Evolutionary conservation across 2,797 vertebrate genomes (phyloP).

Genomic region (Sciurus carolinensis): DNA sequence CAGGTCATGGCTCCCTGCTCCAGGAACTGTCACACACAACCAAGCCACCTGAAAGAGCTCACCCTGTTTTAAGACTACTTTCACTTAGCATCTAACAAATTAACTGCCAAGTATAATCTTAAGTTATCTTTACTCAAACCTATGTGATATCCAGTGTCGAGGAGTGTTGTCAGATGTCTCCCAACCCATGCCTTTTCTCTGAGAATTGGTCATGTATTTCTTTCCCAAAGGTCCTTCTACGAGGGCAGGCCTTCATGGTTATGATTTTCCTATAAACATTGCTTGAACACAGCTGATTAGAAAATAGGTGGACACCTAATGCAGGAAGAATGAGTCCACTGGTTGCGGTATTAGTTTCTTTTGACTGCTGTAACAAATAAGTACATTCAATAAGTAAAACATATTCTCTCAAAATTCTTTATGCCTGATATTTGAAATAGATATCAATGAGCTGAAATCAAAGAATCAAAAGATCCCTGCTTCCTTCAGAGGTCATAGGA

Average conservation of each 20-base stretch:
- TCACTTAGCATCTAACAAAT: neutral
- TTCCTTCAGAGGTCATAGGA: neutral
- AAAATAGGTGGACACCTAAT: neutral
- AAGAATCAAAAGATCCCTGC: neutral
- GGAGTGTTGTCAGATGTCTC: neutral
- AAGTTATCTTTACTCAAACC: neutral
- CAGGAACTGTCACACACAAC: neutral
- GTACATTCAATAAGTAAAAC: neutral
- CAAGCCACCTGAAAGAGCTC: neutral
- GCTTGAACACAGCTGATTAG: neutral
- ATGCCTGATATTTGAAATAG: neutral
- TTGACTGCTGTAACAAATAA: neutral
- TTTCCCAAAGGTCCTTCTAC: neutral
- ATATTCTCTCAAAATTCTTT: neutral
- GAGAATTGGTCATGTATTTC: neutral
- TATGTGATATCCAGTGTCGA: neutral
- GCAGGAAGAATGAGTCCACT: neutral
- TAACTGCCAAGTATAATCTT: neutral
- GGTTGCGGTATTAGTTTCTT: neutral
- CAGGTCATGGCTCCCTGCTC: neutral
- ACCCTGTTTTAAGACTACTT: neutral
- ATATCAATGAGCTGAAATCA: neutral
- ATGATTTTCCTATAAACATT: neutral
- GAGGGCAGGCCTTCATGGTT: neutral
- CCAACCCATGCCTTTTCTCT: neutral